Conservation (phyloP, 2,113 vertebrate species). For the Oriolus oriolus region DNA sequence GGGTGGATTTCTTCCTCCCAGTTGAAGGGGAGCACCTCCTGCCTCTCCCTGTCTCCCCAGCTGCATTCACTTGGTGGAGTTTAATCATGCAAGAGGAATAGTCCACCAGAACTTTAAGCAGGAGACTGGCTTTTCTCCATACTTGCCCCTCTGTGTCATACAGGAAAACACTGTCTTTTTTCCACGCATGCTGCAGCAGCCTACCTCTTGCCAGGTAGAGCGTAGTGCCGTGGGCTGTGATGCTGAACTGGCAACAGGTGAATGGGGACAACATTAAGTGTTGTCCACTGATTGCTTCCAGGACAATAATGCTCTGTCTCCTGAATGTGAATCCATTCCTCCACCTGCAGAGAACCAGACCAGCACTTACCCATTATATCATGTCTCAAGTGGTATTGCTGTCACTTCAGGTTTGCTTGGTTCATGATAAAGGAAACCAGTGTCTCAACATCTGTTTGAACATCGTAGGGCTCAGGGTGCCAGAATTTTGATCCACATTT, state of each 20-base stretch:
- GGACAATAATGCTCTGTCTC: slow-evolving; percentile 56
- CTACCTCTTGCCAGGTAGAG: slow-evolving; percentile 37
- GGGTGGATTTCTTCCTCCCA: background rate
- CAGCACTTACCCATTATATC: background rate
- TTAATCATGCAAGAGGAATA: slow-evolving; percentile 48
- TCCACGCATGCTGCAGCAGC: background rate
- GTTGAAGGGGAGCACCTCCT: background rate
- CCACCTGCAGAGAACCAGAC: background rate
- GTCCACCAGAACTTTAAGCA: slow-evolving; percentile 48
- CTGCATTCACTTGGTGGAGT: background rate
- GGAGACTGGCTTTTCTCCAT: slow-evolving; percentile 9
- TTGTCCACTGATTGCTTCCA: slow-evolving; percentile 50
- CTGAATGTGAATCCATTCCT: slow-evolving; percentile 27
- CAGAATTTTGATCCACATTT: background rate
- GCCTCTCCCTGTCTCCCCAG: background rate
- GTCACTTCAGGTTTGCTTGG: background rate
- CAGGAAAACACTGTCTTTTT: slow-evolving; percentile 38
- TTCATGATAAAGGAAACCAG: background rate
- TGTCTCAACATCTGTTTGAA: background rate
- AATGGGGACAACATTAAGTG: background rate
- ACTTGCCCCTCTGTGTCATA: background rate
- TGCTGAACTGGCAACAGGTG: slow-evolving; percentile 56
- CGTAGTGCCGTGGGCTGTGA: background rate
- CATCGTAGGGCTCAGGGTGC: background rate
- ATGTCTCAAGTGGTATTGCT: background rate